phyloP scores from a whole-genome alignment of 2,113 vertebrate species.

The Trogon surrucura region DNA sequence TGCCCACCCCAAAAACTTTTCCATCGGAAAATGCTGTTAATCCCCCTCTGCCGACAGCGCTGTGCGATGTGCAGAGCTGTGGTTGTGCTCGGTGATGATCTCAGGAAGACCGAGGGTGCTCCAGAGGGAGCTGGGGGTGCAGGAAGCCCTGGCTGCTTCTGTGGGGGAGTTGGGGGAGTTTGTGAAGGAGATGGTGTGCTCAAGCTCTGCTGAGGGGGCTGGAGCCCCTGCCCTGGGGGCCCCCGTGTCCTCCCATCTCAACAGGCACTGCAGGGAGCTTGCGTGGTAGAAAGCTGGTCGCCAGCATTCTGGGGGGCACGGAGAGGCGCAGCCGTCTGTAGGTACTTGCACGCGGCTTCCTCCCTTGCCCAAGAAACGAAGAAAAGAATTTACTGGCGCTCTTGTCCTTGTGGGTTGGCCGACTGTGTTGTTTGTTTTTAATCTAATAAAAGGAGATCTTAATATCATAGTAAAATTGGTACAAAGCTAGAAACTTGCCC shows the following conservation, averaged over 20 bases:
- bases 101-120: background rate
- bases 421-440: conserved; percentile 62
- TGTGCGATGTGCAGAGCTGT: background rate
- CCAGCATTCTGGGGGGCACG: rapidly evolving
- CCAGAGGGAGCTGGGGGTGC: background rate
- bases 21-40: background rate
- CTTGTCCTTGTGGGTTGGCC: conserved; percentile 59
- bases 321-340: background rate
- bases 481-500: conserved; percentile 46
- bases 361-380: background rate
- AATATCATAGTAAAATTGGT: conserved; percentile 57
- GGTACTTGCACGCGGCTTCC: background rate
- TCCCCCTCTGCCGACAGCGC: rapidly evolving
- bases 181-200: background rate
- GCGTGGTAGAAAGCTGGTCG: rapidly evolving
- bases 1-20: rapidly evolving
- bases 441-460: conserved; percentile 66
- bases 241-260: background rate
- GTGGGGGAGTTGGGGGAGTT: background rate
- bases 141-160: background rate
- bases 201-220: background rate
- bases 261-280: background rate
- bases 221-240: background rate
- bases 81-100: background rate
- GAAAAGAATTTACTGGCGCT: conserved; percentile 43